Evolutionary conservation across 2,113 vertebrate genomes (phyloP), one percentile per base, ranked within the genome.

Genomic region (Hydropotes inermis): DNA sequence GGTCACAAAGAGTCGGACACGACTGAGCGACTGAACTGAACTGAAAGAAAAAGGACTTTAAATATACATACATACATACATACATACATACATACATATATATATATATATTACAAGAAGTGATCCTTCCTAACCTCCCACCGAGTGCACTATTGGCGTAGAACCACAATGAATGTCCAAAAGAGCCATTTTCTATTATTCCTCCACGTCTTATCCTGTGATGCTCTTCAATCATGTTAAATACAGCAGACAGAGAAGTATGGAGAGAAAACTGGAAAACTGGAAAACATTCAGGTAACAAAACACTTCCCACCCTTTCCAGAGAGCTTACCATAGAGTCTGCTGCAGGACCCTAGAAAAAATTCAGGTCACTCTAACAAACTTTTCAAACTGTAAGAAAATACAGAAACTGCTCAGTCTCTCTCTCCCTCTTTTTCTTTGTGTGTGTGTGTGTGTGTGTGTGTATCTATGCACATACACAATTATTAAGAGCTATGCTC

Each of bases 151-250:
- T 78, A 30, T 27, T 82, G 47, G 39, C 79, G 96, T 67, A 12
- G 78, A 89, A 92, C 2, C 57, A 94, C 78, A 78, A 61, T 78
- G 55, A 64, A 84, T 17, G 11, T n/a, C 55, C n/a, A 54, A 55
- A 70, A 28, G 55, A 60, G 58, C 23, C 39, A 1, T 82, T 91
- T 67, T 94, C 58, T 67, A 58, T n/a, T 70, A 25, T 0, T 61
- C 55, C n/a, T 89, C 27, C 10, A 83, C 33, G 13, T 85, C 76
- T 95, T 58, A 88, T 13, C 6, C 81, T 95, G 36, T 33, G 89
- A 97, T 54, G 81, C 55, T 95, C 21, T 93, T 15, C 81, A 79
- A 21, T 60, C 93, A 91, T 60, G 89, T 85, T 50, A 96, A 97
- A 95, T 89, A 95, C 0, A 93, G 52, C 64, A 96, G 33, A 61